Evolutionary conservation across 2,113 vertebrate species (phyloP).

Genomic region (Indri indri): DNA sequence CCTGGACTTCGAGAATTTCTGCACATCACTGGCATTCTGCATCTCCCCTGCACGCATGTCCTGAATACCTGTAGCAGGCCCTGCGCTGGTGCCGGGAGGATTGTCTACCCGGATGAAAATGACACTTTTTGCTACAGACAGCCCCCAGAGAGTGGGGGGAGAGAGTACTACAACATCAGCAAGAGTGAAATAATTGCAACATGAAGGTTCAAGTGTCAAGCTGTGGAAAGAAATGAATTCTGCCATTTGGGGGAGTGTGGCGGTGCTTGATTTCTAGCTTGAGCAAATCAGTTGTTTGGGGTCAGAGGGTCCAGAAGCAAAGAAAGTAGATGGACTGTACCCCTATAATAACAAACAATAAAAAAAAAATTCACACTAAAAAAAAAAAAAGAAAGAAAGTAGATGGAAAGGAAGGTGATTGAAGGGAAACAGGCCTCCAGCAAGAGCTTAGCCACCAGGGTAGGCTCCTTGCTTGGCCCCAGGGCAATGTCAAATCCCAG

Average conservation of each 20-base stretch:
- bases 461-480: background rate
- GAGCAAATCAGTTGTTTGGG: background rate
- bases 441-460: background rate
- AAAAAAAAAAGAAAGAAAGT: background rate
- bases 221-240: background rate
- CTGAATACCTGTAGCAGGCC: background rate
- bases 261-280: background rate
- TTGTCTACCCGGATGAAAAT: background rate
- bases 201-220: background rate
- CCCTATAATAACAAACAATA: too few species aligned
- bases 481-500: background rate
- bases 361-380: too few species aligned
- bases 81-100: background rate
- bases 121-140: background rate
- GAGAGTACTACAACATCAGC: background rate
- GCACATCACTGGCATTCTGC: background rate
- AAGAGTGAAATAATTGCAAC: background rate
- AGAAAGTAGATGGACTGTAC: background rate
- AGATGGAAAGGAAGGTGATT: background rate
- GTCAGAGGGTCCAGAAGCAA: background rate
- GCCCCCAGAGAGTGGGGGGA: background rate
- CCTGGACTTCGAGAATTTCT: background rate
- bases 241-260: background rate
- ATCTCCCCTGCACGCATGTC: background rate
- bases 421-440: background rate